phyloP scores from a whole-genome alignment of 2,797 vertebrate genomes.

The Chanos chanos region DNA sequence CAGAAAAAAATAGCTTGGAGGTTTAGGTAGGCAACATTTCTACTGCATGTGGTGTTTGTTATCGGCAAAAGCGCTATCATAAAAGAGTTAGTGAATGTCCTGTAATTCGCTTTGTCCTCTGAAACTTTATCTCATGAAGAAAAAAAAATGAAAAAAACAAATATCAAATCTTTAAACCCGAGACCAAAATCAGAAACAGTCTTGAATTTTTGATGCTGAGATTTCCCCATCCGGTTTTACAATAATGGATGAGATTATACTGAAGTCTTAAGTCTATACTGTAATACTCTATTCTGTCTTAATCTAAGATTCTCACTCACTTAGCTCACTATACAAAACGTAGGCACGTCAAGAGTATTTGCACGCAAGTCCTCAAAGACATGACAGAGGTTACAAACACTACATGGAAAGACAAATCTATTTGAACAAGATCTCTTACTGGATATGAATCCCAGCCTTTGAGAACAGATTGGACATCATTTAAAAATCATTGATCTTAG shows the following conservation, averaged over 20 bases:
- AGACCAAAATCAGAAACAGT: slow-evolving; percentile 61
- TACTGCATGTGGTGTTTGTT: slow-evolving; percentile 52
- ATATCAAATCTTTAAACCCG: slow-evolving; percentile 60
- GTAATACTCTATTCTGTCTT: slow-evolving; percentile 53
- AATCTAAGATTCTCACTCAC: too few species aligned
- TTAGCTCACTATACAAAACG: too few species aligned
- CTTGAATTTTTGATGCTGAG: too few species aligned
- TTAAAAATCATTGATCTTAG: too few species aligned
- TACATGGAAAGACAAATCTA: too few species aligned
- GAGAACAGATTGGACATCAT: too few species aligned
- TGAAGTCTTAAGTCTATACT: slow-evolving; percentile 71
- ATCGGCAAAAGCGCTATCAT: slow-evolving; percentile 43
- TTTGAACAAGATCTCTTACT: too few species aligned
- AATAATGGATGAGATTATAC: slow-evolving; percentile 53
- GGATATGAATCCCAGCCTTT: too few species aligned
- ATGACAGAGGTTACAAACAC: too few species aligned
- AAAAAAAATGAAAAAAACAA: slow-evolving; percentile 38
- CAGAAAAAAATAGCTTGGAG: slow-evolving; percentile 27
- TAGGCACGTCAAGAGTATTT: too few species aligned
- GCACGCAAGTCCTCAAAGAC: too few species aligned
- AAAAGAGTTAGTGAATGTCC: slow-evolving; percentile 48
- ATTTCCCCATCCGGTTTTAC: too few species aligned
- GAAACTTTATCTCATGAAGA: slow-evolving; percentile 14
- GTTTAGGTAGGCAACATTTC: slow-evolving; percentile 44
- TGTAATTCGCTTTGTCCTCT: slow-evolving; percentile 35